These are phyloP conservation scores for Leptoclinus maculatus DNA, from an alignment of 2,797 vertebrate genomes.

Conservation along the genomic window DNA sequence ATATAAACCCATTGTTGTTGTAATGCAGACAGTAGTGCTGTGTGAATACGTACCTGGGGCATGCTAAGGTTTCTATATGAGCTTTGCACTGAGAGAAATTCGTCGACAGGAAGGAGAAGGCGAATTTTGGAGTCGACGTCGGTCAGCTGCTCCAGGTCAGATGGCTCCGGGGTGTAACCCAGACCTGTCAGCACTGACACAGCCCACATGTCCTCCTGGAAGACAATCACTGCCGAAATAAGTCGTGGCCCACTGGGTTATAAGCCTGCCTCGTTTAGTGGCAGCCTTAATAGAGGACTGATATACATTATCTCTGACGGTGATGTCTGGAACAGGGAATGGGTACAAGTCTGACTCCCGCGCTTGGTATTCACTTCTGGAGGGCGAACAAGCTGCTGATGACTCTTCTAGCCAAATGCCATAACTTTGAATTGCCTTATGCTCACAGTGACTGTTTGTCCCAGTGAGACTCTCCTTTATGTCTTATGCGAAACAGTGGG, in stretches of 20 bases:
- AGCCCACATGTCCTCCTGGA: constrained; percentile 71
- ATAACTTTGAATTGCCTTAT: constrained; percentile 51
- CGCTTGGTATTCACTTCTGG: constrained; percentile 53
- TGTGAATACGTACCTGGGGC: constrained; percentile 72
- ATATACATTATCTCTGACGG: constrained; percentile 28
- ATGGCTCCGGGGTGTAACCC: constrained; percentile 85
- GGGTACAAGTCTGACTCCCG: constrained; percentile 39
- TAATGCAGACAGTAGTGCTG: constrained; percentile 5
- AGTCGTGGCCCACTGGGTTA: constrained; percentile 24
- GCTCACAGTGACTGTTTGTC: constrained; percentile 46
- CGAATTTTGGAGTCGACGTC: constrained; percentile 88
- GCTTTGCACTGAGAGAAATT: constrained; percentile 70
- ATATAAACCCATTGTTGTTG: constrained; percentile 27
- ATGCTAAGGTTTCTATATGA: constrained; percentile 50
- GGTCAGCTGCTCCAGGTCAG: constrained; percentile 84
- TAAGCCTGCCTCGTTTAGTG: constrained; percentile 34
- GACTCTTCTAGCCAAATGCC: constrained; percentile 26
- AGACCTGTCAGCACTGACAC: constrained; percentile 75
- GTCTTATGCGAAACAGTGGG: constrained; percentile 45
- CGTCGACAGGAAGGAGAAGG: constrained; percentile 73
- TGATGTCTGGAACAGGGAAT: constrained; percentile 30
- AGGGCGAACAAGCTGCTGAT: constrained; percentile 29
- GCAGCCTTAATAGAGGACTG: constrained; percentile 25
- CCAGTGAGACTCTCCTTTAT: constrained; percentile 34
- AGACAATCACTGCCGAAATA: constrained; percentile 36